Evolutionary conservation across 2,888 invertebrate genomes (phyloP).

Genomic region (Xanthorhoe spadicearia): DNA sequence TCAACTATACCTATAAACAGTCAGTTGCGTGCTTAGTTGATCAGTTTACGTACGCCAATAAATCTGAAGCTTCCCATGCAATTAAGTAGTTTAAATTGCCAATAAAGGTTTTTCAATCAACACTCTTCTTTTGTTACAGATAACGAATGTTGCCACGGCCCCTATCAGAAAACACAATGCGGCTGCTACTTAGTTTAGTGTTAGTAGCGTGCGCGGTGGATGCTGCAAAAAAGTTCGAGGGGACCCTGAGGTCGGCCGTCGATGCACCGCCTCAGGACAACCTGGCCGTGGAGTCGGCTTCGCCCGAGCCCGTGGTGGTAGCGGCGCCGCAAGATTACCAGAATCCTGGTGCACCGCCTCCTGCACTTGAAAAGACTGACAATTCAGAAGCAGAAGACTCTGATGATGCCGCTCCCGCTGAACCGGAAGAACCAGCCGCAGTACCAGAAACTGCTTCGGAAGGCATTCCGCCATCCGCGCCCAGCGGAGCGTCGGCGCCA

Average conservation of each 20-base stretch:
- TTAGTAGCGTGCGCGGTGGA: slow-evolving; percentile 76
- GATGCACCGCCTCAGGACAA: slow-evolving; percentile 82
- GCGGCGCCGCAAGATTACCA: slow-evolving; percentile 77
- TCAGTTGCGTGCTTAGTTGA: slow-evolving; percentile 60
- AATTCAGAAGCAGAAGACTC: slow-evolving; percentile 38
- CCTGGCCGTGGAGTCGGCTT: slow-evolving; percentile 74
- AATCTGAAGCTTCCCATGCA: slow-evolving; percentile 64
- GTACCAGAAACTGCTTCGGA: slow-evolving; percentile 78
- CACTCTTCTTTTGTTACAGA: slow-evolving; percentile 78
- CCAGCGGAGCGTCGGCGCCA: slow-evolving; percentile 79
- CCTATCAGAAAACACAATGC: slow-evolving; percentile 72
- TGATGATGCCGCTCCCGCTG: slow-evolving; percentile 43
- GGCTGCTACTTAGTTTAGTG: slow-evolving; percentile 76
- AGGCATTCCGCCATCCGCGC: slow-evolving; percentile 78
- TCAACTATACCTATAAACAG: slow-evolving; percentile 41
- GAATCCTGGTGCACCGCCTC: slow-evolving; percentile 69
- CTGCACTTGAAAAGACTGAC: slow-evolving; percentile 51
- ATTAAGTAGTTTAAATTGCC: slow-evolving; percentile 60
- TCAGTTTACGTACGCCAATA: slow-evolving; percentile 56
- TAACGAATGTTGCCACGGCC: slow-evolving; percentile 78
- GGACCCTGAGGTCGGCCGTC: slow-evolving; percentile 76
- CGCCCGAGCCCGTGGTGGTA: slow-evolving; percentile 76
- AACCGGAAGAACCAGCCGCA: slow-evolving; percentile 57
- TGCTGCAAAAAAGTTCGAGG: slow-evolving; percentile 79
- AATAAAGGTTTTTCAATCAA: slow-evolving; percentile 63